Evolutionary conservation across 1,140 invertebrate genomes (phyloP), one percentile per base, ranked within the genome.

Genomic region (Gonioctena quinquepunctata): DNA sequence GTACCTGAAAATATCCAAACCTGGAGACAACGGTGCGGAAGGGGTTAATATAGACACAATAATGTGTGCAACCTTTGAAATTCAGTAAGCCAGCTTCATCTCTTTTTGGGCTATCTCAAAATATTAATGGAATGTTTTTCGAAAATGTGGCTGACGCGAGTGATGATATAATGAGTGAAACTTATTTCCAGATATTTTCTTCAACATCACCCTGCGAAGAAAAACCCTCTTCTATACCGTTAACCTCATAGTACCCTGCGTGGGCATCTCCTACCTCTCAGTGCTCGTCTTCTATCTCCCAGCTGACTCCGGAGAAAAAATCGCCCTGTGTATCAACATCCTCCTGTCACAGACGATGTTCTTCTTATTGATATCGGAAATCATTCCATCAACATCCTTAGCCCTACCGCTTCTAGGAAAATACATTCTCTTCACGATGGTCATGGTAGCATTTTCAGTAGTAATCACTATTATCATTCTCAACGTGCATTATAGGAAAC

Each of bases 401-500:
- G 96, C 97, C 0, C 86, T 99, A 26, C 98, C 98, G 4, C 85
- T 99, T 2, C 89, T 99, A n/a, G 97, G 97, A 25, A 99, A 99
- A 85, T 99, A 99, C 84, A 88, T 99, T 0, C 88, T 99, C 0
- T 99, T 99, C 82, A 99, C 98, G 1, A 99, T 99, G 96, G 89
- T 99, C 48, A 87, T 99, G 19, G 97, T 99, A 1, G 97, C 94
- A 0, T 84, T 99, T 6, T 99, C 97, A 21, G 97, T 99, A 49
- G 91, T 98, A 16, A 93, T 99, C 72, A 99, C 98, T 19, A 98
- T 99, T 73, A 91, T 98, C 66, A 97, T 99, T 77, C 86, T 99
- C 23, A 99, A 99, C 83, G 93, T 99, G n/a, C 98, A 99, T 82
- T 99, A 99, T 82, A 93, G 98, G 1, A 98, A 98, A 79, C 97